phyloP scores from a whole-genome alignment of 2,113 vertebrate genomes.

The Nibea coibor region DNA sequence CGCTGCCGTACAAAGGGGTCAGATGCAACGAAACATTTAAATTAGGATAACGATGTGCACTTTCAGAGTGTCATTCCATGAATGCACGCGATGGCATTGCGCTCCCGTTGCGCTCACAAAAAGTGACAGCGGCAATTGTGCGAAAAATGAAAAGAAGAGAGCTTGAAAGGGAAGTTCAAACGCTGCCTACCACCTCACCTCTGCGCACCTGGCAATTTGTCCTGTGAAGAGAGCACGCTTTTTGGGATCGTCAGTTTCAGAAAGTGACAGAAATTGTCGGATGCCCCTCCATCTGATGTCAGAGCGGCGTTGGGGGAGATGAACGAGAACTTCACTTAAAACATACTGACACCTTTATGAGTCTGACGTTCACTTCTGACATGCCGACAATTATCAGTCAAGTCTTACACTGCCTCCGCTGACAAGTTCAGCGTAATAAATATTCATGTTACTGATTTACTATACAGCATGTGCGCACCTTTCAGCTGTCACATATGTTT shows the following conservation, averaged over 20 bases:
- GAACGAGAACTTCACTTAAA: background rate
- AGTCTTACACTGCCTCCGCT: background rate
- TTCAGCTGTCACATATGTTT: background rate
- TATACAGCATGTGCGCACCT: background rate
- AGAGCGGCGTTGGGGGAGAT: background rate
- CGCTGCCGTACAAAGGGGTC: background rate
- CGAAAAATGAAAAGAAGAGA: slow-evolving; percentile 18
- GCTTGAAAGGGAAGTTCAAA: slow-evolving; percentile 12
- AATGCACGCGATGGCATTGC: background rate
- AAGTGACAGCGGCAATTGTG: background rate
- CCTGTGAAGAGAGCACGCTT: background rate
- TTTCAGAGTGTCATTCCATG: background rate
- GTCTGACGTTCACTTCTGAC: background rate
- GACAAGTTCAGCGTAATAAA: background rate
- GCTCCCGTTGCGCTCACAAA: background rate
- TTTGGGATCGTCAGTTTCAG: background rate
- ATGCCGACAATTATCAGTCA: background rate
- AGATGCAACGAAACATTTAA: slow-evolving; percentile 3
- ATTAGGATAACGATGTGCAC: background rate
- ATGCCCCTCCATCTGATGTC: background rate
- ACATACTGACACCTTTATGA: background rate
- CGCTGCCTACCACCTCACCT: background rate
- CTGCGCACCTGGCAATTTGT: slow-evolving; percentile 8
- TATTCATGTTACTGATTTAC: background rate
- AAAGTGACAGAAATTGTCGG: background rate